phyloP scores from a whole-genome alignment of 2,113 vertebrate genomes.

The Amazona vittata region DNA sequence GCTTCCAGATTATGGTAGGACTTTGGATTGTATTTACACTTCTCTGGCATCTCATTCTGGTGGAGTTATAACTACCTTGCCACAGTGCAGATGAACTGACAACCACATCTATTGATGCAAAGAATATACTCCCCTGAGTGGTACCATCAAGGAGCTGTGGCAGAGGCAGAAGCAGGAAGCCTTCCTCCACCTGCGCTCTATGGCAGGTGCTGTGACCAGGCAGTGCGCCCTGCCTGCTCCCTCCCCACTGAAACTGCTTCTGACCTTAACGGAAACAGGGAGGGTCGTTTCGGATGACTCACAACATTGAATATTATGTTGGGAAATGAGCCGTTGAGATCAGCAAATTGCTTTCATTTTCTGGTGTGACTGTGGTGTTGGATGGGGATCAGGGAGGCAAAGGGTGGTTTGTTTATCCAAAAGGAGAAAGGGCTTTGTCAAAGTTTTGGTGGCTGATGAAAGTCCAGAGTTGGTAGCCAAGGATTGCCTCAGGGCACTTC shows the following conservation, averaged over 20 bases:
- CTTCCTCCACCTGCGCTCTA: background rate
- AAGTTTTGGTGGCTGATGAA: slow-evolving; percentile 5
- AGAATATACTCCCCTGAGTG: background rate
- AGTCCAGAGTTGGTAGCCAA: rapidly evolving
- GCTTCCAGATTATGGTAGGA: background rate
- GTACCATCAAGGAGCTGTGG: background rate
- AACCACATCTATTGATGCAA: background rate
- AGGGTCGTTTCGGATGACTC: slow-evolving; percentile 24
- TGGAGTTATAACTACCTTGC: background rate
- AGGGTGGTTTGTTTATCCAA: background rate
- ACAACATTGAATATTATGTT: background rate
- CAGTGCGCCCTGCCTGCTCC: background rate
- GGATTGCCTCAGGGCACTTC: background rate
- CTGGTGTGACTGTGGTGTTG: background rate
- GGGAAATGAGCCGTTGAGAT: background rate
- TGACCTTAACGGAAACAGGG: slow-evolving; percentile 6
- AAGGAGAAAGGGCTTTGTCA: background rate
- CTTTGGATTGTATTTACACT: background rate
- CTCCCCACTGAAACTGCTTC: background rate
- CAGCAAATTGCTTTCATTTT: slow-evolving; percentile 22
- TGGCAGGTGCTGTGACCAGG: background rate
- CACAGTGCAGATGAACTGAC: background rate
- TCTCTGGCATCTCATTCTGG: background rate
- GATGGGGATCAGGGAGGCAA: background rate
- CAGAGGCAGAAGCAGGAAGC: background rate